Base-by-base conservation (phyloP, 2,888 invertebrate genomes). In the Mesodorylaimus sp. region DNA sequence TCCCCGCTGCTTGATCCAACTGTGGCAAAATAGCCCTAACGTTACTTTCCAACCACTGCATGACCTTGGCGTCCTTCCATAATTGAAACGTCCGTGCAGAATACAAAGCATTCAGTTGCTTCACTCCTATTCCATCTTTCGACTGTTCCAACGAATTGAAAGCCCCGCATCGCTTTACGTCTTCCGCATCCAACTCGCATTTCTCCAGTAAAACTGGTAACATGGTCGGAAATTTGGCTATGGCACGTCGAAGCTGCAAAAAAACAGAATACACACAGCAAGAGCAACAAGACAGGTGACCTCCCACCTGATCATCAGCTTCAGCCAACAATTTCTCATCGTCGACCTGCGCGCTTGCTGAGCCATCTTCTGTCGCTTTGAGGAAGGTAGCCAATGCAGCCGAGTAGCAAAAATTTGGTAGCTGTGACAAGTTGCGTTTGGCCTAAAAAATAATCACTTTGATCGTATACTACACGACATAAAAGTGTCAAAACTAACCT, bases 391-490 rank as follows among this genome's bases (percentile, higher is more conserved):
- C 82, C 56, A 86, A 69, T 0, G 86, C 80, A 52, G 80, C 71
- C 1, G 84, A 83, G 66, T 79, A 85, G 0, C 81, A 80, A 74
- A 84, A 81, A 66, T 86, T 87, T n/a, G 87, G 87, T 52, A 88
- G 69, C 65, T 83, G 81, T 38, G 77, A 75, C 42, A 84, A 68
- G 69, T 83, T 83, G 58, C 79, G 76, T 45, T 72, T 66, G 13
- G 62, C 59, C 68, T 69, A 56, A 42, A 54, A 51, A 7, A 46
- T 16, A 13, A 54, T 10, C 7, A 21, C 10, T 32, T 10, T 32
- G 21, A 32, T 32, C 32, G 7, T 10, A 21, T 21, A 19, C 10
- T 39, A 19, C 10, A 19, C n/a, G n/a, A n/a, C n/a, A n/a, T n/a
- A n/a, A n/a, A n/a, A n/a, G n/a, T n/a, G n/a, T n/a, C n/a, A n/a